Percentiles rank a stretch among this genome's conserved stretches.
These are phyloP conservation scores for Palloptera scutellata DNA, from an alignment of 2,888 invertebrate species.

Conservation along the genomic window DNA sequence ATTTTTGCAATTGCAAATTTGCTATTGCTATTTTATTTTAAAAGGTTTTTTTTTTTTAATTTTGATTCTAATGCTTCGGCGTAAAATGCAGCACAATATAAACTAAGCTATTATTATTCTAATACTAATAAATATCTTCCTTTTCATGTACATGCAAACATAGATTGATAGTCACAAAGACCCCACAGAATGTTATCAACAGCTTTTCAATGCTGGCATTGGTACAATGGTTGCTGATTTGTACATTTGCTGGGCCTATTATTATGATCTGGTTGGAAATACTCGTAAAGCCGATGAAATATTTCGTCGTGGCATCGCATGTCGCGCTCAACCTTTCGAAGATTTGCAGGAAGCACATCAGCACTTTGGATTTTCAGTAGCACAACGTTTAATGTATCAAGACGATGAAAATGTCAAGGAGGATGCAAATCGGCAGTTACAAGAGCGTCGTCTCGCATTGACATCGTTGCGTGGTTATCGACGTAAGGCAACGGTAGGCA, in stretches of 20 bases:
- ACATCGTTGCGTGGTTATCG: constrained; percentile 75
- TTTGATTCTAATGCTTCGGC: no score
- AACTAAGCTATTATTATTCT: no score
- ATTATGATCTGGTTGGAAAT: constrained; percentile 83
- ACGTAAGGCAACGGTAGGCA: constrained; percentile 69
- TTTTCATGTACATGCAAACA: no score
- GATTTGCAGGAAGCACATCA: constrained; percentile 78
- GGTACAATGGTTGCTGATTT: constrained; percentile 84
- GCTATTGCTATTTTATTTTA: no score
- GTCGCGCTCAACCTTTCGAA: constrained; percentile 81
- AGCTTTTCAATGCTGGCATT: constrained; percentile 80
- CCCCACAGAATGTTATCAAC: constrained; percentile 81
- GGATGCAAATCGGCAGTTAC: constrained; percentile 69
- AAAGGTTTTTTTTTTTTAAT: not conserved
- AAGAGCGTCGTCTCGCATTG: constrained; percentile 79
- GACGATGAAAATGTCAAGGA: constrained; percentile 69
- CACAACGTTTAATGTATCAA: constrained; percentile 58
- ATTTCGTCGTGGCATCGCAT: constrained; percentile 78
- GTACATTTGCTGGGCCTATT: constrained; percentile 90
- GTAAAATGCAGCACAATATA: no score
- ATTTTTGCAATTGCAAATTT: no score
- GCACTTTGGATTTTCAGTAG: constrained; percentile 66
- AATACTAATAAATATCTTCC: no score
- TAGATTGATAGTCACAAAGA: constrained; percentile 80
- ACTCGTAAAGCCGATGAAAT: constrained; percentile 84